Conservation (phyloP, 2,113 vertebrate genomes). For the Dicentrarchus labrax region DNA sequence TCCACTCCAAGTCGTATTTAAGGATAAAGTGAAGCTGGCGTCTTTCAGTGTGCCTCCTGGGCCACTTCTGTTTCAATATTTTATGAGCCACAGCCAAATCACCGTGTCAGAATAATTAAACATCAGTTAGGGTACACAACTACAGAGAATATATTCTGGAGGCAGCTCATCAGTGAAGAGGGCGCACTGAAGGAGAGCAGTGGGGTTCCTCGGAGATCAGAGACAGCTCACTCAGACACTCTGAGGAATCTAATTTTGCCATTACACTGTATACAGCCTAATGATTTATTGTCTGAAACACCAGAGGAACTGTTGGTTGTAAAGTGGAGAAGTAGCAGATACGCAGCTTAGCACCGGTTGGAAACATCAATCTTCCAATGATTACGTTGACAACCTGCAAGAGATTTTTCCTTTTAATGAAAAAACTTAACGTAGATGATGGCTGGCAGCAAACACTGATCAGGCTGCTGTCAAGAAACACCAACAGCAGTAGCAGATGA, state of each 20-base stretch:
- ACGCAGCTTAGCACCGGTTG: neutral
- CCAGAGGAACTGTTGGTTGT: conserved; percentile 21
- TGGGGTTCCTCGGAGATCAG: conserved; percentile 59
- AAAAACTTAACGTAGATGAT: neutral
- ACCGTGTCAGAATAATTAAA: conserved; percentile 74
- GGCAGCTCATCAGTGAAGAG: conserved; percentile 58
- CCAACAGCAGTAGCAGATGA: neutral
- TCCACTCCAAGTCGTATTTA: conserved; percentile 17
- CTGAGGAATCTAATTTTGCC: conserved; percentile 59
- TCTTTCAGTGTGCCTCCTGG: conserved; percentile 42
- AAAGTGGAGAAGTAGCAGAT: neutral
- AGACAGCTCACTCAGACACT: conserved; percentile 56
- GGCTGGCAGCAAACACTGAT: neutral
- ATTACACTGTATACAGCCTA: conserved; percentile 35
- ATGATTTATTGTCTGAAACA: conserved; percentile 48
- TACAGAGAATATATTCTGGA: conserved; percentile 64
- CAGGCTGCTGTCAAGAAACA: neutral
- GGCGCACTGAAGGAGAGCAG: conserved; percentile 47
- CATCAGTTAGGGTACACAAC: conserved; percentile 69
- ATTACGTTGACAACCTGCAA: neutral
- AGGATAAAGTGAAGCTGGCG: conserved; percentile 35
- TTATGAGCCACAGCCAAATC: conserved; percentile 69
- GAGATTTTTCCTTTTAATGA: neutral
- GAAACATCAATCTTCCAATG: neutral
- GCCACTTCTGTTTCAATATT: conserved; percentile 68